Percentiles rank a stretch among this genome's conserved stretches.
Evolutionary conservation across 2,797 vertebrate species (phyloP).

Genomic region (Gephyroberyx darwinii): DNA sequence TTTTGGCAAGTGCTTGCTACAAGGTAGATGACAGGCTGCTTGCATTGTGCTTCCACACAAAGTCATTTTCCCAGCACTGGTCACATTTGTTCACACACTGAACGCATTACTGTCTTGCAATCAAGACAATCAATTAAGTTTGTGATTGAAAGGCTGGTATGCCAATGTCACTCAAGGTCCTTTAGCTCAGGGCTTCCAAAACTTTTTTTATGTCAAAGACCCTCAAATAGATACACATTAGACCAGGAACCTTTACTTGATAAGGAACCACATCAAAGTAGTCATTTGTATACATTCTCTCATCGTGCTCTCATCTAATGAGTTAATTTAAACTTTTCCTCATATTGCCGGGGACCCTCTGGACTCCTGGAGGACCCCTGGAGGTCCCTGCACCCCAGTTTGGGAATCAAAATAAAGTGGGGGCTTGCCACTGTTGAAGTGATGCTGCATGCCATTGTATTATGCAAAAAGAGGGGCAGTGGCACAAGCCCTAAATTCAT

Average conservation of each 20-base stretch:
- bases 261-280: neutral
- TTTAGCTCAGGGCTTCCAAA: too few relatives aligned
- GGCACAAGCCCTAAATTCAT: conserved; percentile 27
- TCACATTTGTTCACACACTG: conserved; percentile 8
- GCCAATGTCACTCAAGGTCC: too few relatives aligned
- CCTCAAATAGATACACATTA: too few relatives aligned
- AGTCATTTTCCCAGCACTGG: conserved; percentile 5
- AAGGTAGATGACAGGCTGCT: conserved; percentile 22
- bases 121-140: neutral
- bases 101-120: neutral
- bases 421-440: conserved; percentile 1
- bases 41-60: conserved; percentile 31
- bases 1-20: conserved; percentile 44
- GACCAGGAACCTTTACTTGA: neutral
- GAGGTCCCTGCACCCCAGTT: neutral
- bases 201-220: too few relatives aligned
- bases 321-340: neutral
- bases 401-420: conserved; percentile 3
- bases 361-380: neutral
- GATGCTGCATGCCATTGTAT: conserved; percentile 13
- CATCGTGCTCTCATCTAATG: neutral
- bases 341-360: neutral
- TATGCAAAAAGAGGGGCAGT: neutral
- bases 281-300: neutral
- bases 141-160: neutral